Conservation (phyloP, 2,888 invertebrate genomes). For the Silvanus unidentatus region DNA sequence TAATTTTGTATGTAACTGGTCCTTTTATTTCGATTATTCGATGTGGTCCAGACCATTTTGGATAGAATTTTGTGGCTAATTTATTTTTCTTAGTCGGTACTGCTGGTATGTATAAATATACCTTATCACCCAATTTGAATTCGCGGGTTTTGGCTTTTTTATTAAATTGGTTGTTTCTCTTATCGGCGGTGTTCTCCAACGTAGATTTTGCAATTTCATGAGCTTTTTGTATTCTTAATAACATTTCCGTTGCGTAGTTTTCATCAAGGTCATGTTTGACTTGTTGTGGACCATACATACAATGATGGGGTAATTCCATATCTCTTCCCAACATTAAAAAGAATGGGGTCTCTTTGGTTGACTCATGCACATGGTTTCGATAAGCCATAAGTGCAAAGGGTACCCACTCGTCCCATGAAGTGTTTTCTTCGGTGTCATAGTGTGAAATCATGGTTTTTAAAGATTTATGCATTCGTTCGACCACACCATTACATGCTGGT, state of each 20-base stretch:
- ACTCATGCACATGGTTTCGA: conserved; percentile 15
- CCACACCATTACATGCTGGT: conserved; percentile 30
- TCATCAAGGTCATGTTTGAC: conserved; percentile 10
- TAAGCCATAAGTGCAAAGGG: conserved; percentile 27
- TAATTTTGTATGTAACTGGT: conserved; percentile 5
- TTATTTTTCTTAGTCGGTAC: neutral
- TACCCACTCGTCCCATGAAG: conserved; percentile 30
- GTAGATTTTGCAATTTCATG: neutral
- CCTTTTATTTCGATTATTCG: conserved; percentile 6
- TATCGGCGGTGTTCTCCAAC: conserved; percentile 7
- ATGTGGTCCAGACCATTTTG: conserved; percentile 11
- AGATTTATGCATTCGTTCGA: conserved; percentile 30
- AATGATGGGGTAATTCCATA: conserved; percentile 21
- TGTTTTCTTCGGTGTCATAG: conserved; percentile 21
- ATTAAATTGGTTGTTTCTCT: conserved; percentile 7
- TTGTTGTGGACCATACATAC: conserved; percentile 13
- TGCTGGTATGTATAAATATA: conserved; percentile 12
- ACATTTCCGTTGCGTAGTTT: conserved; percentile 12
- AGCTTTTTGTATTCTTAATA: conserved; percentile 4
- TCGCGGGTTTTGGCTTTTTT: conserved; percentile 5
- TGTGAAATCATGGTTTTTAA: conserved; percentile 28
- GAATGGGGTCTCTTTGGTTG: conserved; percentile 21
- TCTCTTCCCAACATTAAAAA: conserved; percentile 24
- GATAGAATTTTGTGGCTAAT: neutral
- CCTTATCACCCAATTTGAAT: conserved; percentile 14